Evolutionary conservation across 2,113 vertebrate species (phyloP), one percentile per base, ranked within the genome.

Genomic region (Tretioscincus oriximinensis): DNA sequence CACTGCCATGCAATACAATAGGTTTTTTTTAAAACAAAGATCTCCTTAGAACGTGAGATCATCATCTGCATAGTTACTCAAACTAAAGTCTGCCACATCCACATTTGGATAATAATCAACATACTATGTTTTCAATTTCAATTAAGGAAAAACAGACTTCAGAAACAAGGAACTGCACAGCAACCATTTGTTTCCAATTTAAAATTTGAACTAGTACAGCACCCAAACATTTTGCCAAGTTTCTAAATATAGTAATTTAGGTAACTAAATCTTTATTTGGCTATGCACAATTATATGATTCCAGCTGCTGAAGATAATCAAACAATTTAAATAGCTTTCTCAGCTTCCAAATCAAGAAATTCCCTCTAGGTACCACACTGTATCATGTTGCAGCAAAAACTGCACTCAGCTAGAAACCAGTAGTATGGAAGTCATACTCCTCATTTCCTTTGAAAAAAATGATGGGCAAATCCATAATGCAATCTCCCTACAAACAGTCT

Each of bases 71-170:
- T 76, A 35, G n/a, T 5, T 41, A 21, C 35, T 77, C 24, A 8
- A 14, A 79, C 81, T 86, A 58, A 83, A 64, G 5, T 26, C 14
- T 78, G 22, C n/a, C 72, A 88, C 45, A 87, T 65, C 9, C 26
- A 12, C 66, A 71, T 73, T 16, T 76, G 49, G 61, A 74, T 58
- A 85, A 74, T 66, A 78, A 80, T 6, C 22, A 88, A 70, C 9
- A 73, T 29, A 1, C 0, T 72, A 83, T 80, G 85, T 76, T 85
- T 82, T 86, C 77, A 90, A 10, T 35, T 76, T 47, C 74, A 80
- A 45, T 69, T 26, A 61, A 90, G 81, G 58, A 14, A 84, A 77
- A 47, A 75, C 11, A 80, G 8, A 81, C 78, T 67, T 77, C 31
- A 85, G 60, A 85, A 86, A 85, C 0, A 7, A 81, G 75, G 7